A percentile compares a stretch with the other conserved stretches of the same genome.
phyloP scores from a whole-genome alignment of 2,888 invertebrate genomes.

The Hemistola chrysoprasaria region DNA sequence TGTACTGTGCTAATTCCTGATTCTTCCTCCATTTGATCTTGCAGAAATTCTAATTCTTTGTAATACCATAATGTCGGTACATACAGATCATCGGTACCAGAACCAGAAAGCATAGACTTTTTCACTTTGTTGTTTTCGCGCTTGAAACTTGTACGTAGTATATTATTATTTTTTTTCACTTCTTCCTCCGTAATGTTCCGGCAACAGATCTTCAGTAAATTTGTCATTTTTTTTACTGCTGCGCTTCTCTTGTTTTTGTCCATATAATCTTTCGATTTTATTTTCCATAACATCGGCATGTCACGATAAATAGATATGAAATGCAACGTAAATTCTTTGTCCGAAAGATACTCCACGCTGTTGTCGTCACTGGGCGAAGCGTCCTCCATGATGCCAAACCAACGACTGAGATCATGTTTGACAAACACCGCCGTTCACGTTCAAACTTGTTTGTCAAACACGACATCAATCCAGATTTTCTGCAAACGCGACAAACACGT shows the following conservation, averaged over 20 bases:
- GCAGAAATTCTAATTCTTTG: constrained; percentile 18
- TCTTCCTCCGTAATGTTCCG: constrained; percentile 16
- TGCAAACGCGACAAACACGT: constrained; percentile 21
- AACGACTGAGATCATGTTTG: constrained; percentile 18
- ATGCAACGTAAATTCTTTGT: constrained; percentile 18
- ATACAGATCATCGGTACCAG: constrained; percentile 18
- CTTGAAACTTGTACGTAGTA: constrained; percentile 14
- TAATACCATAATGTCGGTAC: constrained; percentile 19
- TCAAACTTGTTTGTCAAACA: constrained; percentile 18
- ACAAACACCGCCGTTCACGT: constrained; percentile 18
- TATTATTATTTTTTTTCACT: constrained; percentile 11
- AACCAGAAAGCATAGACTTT: constrained; percentile 20
- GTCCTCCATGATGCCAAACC: constrained; percentile 19
- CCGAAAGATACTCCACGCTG: constrained; percentile 5
- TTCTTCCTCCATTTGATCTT: constrained; percentile 18
- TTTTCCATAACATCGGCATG: constrained; percentile 21
- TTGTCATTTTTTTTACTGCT: constrained; percentile 22
- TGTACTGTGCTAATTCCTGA: constrained; percentile 17
- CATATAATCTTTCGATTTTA: constrained; percentile 19
- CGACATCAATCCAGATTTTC: constrained; percentile 19
- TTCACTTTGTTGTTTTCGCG: constrained; percentile 21
- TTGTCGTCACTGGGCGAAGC: constrained; percentile 18
- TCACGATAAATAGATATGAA: constrained; percentile 23
- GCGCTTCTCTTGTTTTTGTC: constrained; percentile 18
- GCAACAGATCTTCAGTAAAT: constrained; percentile 20